These are phyloP conservation scores for Oscheius sp. DNA, from an alignment of 2,888 invertebrate genomes.

Conservation along the genomic window DNA sequence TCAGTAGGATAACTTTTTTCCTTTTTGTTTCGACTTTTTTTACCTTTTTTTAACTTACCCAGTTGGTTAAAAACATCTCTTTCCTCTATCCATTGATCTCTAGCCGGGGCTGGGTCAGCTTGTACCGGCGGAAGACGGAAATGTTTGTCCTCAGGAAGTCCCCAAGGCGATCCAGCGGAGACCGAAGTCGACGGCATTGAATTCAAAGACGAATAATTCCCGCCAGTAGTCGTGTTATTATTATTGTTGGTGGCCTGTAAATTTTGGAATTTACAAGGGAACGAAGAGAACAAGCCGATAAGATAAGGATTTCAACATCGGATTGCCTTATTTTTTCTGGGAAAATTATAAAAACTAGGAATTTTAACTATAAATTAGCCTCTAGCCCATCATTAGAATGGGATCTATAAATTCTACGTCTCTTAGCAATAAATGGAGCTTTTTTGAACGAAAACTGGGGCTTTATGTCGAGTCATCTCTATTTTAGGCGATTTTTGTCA, in stretches of 20 bases:
- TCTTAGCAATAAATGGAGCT: no score
- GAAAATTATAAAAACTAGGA: no score
- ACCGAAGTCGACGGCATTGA: conserved; percentile 26
- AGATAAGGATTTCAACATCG: background rate
- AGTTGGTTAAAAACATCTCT: conserved; percentile 27
- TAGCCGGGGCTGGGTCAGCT: background rate
- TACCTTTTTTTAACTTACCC: background rate
- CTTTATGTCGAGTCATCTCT: no score
- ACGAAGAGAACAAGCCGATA: background rate
- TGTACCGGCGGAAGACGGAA: background rate
- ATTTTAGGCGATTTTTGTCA: no score
- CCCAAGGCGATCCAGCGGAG: conserved; percentile 24
- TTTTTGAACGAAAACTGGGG: no score
- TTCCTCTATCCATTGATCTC: conserved; percentile 18
- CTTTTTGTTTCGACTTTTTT: no score
- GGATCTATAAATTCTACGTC: no score
- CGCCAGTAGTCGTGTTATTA: background rate
- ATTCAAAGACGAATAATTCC: background rate
- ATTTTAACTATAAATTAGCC: no score
- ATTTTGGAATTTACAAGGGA: background rate
- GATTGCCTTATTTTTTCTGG: no score
- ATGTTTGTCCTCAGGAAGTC: conserved; percentile 28
- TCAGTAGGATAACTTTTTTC: no score
- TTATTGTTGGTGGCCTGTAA: conserved; percentile 8
- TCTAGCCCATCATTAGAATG: no score